Evolutionary conservation across 2,888 invertebrate genomes (phyloP), one percentile per base, ranked within the genome.

Genomic region (Caenorhabditis panamensis): DNA sequence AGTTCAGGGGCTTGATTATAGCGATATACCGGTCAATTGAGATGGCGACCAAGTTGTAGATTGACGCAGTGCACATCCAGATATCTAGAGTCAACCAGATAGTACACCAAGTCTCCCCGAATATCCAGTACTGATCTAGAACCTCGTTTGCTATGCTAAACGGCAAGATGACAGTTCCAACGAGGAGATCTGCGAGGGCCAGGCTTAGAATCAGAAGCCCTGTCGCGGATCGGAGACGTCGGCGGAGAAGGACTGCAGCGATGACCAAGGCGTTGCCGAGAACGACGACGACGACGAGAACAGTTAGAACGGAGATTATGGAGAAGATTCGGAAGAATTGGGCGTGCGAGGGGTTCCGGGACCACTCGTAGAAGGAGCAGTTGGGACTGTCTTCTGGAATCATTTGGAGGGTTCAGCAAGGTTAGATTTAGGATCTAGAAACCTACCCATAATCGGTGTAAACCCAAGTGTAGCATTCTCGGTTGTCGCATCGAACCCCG

Each of bases 21-120:
- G 98, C 98, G 88, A 98, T 95, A 93, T 97, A 98, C 73, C 93
- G 90, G 82, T 92, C 97, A 91, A 97, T 93, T 18, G 96, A 96
- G 91, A 97, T 97, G 88, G 96, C 97, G 91, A 96, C 96, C 69
- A 97, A 94, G 92, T 97, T 97, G 87, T 97, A 93, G 89, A 97
- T 97, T 88, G 96, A 96, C 0, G 97, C 96, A 0, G 98, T 98
- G 92, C 97, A 97, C 95, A 97, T 95, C 96, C 97, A 96, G 13
- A 98, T 97, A 92, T 98, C 98, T 73, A 97, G 94, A 0, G 97
- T 97, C 83, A 98, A 93, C 97, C 97, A 98, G 26, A 92, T 84
- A 13, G 89, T 90, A 79, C 97, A 98, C 96, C 97, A 96, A 54
- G 96, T 93, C 92, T 95, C 95, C 62, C 97, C 97, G 91, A 97